Evolutionary conservation across 2,797 vertebrate species (phyloP), one percentile per base, ranked within the genome.

Genomic region (Gallirallus australis): DNA sequence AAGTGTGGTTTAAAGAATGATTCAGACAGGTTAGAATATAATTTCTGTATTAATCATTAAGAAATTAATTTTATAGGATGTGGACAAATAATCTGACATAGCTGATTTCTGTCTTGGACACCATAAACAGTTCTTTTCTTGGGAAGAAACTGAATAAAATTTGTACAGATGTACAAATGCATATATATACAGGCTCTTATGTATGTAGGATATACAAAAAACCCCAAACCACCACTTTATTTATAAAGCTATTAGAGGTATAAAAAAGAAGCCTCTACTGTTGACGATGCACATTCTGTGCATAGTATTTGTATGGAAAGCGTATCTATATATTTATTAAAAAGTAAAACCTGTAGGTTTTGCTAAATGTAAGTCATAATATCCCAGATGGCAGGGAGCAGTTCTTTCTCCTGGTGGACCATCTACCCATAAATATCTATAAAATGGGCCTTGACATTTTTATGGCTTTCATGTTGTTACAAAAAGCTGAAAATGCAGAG

Each of bases 401-500:
- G 40, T 64, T 70, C 39, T 94, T 96, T 93, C 81, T 93, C 73
- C 81, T 59, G 91, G 92, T 90, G 93, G 82, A 93, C 64, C 37
- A 65, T 48, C 68, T 96, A 60, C 80, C 81, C 70, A 96, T 94
- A 90, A 91, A 93, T 89, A 95, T 86, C 64, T 94, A 65, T 66
- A 84, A 53, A 82, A 92, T 65, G 65, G 59, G 64, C 85, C 95
- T 96, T 96, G 93, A 96, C 92, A 95, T 95, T 96, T 97, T 82
- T 93, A 95, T 92, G 86, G 88, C 81, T 96, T 93, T 97, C 85
- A 85, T 87, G 57, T 88, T 91, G 84, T 80, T 95, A 80, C 59
- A 96, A 96, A 95, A 97, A 94, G 71, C 93, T 94, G 91, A 95
- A 96, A 96, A 95, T 94, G 78, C 86, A 68, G 19, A 90, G 37